These are phyloP conservation scores for Linurgus olivaceus DNA, from an alignment of 2,797 vertebrate genomes.

Conservation along the genomic window DNA sequence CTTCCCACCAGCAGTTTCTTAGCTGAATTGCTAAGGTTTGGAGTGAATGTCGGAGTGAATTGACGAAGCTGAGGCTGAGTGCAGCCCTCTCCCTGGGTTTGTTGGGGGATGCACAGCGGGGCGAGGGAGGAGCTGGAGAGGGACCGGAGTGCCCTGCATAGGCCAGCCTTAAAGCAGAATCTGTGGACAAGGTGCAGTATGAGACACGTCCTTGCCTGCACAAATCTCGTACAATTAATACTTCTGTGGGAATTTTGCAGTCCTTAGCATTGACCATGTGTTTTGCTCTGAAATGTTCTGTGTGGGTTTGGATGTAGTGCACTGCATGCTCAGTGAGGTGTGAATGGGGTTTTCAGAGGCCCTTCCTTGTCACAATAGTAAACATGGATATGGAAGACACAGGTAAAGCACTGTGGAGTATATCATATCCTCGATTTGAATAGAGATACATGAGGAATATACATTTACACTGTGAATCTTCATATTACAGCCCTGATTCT, in stretches of 20 bases:
- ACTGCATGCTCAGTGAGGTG: not conserved
- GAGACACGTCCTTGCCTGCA: not conserved
- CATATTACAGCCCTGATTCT: not conserved
- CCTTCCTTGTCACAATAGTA: not conserved
- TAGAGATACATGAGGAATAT: not conserved
- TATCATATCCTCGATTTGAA: not conserved
- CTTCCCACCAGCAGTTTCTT: not conserved
- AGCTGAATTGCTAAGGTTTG: not conserved
- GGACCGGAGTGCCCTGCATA: not conserved
- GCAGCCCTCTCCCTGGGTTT: not conserved
- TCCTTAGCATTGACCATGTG: not conserved
- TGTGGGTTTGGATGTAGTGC: not conserved
- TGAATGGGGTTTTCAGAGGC: not conserved
- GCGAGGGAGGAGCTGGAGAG: not conserved
- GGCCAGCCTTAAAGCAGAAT: not conserved
- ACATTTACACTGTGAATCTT: not conserved
- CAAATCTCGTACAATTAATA: not conserved
- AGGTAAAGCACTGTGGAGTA: not conserved
- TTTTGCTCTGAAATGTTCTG: not conserved
- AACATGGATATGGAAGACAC: not conserved
- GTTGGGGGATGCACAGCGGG: not conserved
- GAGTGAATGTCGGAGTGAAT: not conserved
- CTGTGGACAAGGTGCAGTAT: fast-evolving
- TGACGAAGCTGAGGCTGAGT: not conserved
- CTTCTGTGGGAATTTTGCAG: not conserved